Evolutionary conservation across 2,797 vertebrate genomes (phyloP).

Genomic region (Liasis olivaceus): DNA sequence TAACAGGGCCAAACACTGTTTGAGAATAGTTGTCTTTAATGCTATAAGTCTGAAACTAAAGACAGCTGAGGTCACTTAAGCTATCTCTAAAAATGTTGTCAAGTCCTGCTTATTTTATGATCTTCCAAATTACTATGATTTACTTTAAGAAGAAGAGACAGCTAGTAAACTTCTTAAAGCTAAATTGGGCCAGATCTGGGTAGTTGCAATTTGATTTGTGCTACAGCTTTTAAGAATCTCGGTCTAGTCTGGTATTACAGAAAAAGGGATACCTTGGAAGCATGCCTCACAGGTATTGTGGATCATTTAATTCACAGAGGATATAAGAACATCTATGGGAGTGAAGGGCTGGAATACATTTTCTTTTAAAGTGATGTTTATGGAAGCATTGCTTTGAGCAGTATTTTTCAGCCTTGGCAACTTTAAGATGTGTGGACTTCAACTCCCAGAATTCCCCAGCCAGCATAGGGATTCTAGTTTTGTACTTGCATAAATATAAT

Average conservation of each 20-base stretch:
- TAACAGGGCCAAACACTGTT: neutral
- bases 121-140: slow-evolving; percentile 24
- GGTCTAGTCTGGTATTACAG: neutral
- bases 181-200: slow-evolving; percentile 19
- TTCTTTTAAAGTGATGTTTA: neutral
- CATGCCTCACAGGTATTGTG: neutral
- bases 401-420: no score
- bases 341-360: neutral
- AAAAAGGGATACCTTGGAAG: neutral
- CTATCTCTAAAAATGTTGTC: neutral
- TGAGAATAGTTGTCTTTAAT: neutral
- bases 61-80: neutral
- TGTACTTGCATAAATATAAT: neutral
- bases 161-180: slow-evolving; percentile 29
- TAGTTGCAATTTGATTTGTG: neutral
- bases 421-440: neutral
- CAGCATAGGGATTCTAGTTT: neutral
- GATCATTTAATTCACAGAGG: slow-evolving; percentile 24
- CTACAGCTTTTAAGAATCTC: neutral
- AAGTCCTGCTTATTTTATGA: neutral
- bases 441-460: neutral
- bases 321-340: neutral
- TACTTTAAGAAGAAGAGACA: slow-evolving; percentile 30
- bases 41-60: neutral
- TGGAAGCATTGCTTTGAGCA: neutral